Base-by-base conservation (phyloP, 2,113 vertebrate genomes). In the Arenaria interpres region DNA sequence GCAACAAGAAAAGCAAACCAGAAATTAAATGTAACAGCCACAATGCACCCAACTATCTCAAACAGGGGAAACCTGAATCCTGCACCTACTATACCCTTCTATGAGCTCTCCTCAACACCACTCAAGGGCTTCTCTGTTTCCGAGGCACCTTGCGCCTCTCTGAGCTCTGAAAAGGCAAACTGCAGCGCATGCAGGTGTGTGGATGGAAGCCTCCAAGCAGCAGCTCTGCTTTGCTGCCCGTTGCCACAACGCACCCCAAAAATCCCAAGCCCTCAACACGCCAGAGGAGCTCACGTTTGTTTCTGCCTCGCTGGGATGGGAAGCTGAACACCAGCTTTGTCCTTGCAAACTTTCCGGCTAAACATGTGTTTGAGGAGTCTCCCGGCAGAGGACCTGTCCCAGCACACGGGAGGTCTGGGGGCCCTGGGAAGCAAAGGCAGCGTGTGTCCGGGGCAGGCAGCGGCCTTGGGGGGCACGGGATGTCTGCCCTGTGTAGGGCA, bases 111-210 rank as follows among this genome's bases (percentile, higher is more conserved):
- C n/a, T 69, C 48, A 39, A 12, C 59, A 76, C 4, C 1, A 1
- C 4, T 22, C 0, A 0, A 12, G 2, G 30, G 32, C 45, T 67
- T 4, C 84, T 37, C 50, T 32, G 7, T 7, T 73, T 62, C 60
- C 27, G 39, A 72, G 84, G 73, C 56, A 64, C 9, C 39, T 20
- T 4, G 16, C 9, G 3, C 27, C 12, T 17, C 56, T 56, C 80
- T 27, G 14, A 75, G 56, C 80, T 80, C 20, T 53, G 56, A 33
- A 48, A 75, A 46, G 23, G 8, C 72, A 30, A 80, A 56, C 32
- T 39, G 15, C 71, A 17, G 4, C 1, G 7, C 10, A 2, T 0
- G 0, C 6, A 14, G 23, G 18, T 19, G 16, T 5, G 24, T 2
- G 4, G 76, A 25, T 6, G 0, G 0, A 39, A 85, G 56, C 18